Evolutionary conservation across 1,140 invertebrate species (phyloP).

Genomic region (Drosophila fuyamai): DNA sequence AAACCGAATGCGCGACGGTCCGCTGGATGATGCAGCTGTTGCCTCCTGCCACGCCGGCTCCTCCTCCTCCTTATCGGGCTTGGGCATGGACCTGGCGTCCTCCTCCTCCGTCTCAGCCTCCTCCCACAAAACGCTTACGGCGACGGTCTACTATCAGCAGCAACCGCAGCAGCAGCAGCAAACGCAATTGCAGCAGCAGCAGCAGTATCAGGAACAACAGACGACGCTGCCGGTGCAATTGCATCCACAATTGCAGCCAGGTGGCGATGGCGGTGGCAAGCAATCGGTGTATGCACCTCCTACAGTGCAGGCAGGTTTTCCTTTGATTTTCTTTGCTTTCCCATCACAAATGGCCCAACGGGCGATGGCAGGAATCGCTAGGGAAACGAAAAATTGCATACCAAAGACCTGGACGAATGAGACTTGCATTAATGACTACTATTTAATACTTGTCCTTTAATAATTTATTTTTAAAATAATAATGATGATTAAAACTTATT

Average conservation of each 20-base stretch:
- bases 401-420: not conserved
- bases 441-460: not conserved
- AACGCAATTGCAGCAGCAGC: constrained; percentile 22
- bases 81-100: too few relatives aligned
- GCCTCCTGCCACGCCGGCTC: constrained; percentile 7
- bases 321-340: constrained; percentile 52
- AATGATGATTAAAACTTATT: too few relatives aligned
- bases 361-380: constrained; percentile 2
- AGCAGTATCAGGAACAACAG: constrained; percentile 29
- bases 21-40: constrained; percentile 22
- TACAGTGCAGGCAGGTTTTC: constrained; percentile 72
- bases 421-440: not conserved
- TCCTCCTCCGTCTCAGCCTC: not conserved
- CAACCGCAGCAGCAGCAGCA: constrained; percentile 43
- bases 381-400: constrained; percentile 11
- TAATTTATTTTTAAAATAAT: too few relatives aligned
- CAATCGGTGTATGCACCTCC: constrained; percentile 55
- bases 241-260: constrained; percentile 7
- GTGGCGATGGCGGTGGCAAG: constrained; percentile 55
- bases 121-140: constrained; percentile 64
- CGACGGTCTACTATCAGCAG: constrained; percentile 73
- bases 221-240: constrained; percentile 6
- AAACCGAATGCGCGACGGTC: constrained; percentile 64
- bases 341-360: constrained; percentile 5
- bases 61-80: constrained; percentile 10